Evolutionary conservation across 2,888 invertebrate species (phyloP).

Genomic region (Sinelater perroti): DNA sequence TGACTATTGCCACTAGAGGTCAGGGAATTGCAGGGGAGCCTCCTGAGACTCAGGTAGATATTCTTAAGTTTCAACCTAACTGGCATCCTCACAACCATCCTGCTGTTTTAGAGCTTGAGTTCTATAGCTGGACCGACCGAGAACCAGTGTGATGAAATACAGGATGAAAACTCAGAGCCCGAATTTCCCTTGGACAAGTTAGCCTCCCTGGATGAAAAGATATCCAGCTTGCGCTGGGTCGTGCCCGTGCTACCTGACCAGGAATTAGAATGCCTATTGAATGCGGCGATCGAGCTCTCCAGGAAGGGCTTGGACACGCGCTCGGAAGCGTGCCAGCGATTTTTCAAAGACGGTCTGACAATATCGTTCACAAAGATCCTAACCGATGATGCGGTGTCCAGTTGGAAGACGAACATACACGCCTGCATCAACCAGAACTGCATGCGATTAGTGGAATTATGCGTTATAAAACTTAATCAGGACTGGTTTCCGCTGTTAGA

Average conservation of each 20-base stretch:
- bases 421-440: constrained; percentile 94
- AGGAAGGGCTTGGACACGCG: constrained; percentile 88
- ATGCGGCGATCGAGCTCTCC: constrained; percentile 88
- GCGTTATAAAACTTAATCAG: constrained; percentile 87
- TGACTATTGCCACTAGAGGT: constrained; percentile 72
- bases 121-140: constrained; percentile 49
- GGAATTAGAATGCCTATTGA: constrained; percentile 90
- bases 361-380: constrained; percentile 95
- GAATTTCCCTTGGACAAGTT: constrained; percentile 89
- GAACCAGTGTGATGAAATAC: constrained; percentile 48
- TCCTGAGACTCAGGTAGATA: constrained; percentile 61
- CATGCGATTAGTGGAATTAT: constrained; percentile 89
- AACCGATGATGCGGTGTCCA: constrained; percentile 96
- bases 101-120: constrained; percentile 32
- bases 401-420: constrained; percentile 98
- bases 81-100: no score
- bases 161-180: constrained; percentile 64
- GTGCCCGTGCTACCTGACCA: constrained; percentile 97
- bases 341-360: constrained; percentile 93
- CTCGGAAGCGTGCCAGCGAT: constrained; percentile 90
- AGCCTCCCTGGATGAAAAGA: constrained; percentile 92
- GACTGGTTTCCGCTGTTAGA: constrained; percentile 94
- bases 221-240: constrained; percentile 95
- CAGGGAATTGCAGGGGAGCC: constrained; percentile 68
- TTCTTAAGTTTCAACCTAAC: background rate